phyloP scores from a whole-genome alignment of 2,113 vertebrate genomes.

The Petrocephalus microphthalmus region DNA sequence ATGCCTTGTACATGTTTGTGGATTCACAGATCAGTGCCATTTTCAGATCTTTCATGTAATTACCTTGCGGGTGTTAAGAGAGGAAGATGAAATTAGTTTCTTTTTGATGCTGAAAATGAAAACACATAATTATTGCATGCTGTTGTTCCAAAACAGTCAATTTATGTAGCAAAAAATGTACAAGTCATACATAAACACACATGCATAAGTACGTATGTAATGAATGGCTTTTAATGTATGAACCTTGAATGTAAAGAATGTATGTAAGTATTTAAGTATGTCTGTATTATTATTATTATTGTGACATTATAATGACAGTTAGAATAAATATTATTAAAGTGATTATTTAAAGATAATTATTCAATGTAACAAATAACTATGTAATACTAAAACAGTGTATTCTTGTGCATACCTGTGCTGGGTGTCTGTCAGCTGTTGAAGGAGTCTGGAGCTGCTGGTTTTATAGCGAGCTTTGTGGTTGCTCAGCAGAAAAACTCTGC shows the following conservation, averaged over 20 bases:
- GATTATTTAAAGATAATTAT: neutral
- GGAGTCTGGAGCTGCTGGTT: constrained; percentile 42
- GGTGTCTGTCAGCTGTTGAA: constrained; percentile 43
- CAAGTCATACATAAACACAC: neutral
- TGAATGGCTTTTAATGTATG: neutral
- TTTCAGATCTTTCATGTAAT: neutral
- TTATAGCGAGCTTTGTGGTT: constrained; percentile 52
- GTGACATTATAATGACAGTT: neutral
- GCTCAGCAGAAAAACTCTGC: constrained; percentile 33
- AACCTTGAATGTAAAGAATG: neutral
- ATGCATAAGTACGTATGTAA: neutral
- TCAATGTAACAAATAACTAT: neutral
- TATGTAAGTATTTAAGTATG: neutral
- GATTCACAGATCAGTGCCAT: neutral
- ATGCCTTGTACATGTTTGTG: neutral
- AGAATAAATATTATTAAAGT: neutral
- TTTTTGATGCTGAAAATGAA: constrained; percentile 7
- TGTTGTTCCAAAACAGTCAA: neutral
- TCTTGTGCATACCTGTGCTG: constrained; percentile 54
- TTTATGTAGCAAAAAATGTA: neutral
- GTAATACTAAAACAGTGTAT: constrained; percentile 27
- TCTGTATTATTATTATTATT: neutral
- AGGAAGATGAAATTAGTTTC: neutral
- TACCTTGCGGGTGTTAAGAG: constrained; percentile 2
- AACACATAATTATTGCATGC: neutral